These are phyloP conservation scores for Agrotis clavis DNA, from an alignment of 2,888 invertebrate species.

Conservation along the genomic window DNA sequence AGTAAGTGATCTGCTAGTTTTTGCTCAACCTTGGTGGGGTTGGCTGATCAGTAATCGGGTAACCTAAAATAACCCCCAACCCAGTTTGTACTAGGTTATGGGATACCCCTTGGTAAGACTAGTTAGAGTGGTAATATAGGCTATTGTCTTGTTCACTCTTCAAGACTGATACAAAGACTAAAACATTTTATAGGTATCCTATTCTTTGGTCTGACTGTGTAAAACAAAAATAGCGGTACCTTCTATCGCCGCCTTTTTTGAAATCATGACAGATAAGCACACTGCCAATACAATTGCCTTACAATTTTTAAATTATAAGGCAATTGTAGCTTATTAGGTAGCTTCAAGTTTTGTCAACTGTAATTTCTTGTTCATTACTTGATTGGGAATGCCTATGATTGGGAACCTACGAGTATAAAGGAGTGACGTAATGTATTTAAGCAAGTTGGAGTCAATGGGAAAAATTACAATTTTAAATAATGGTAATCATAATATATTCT, in stretches of 20 bases:
- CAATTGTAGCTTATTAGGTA: neutral
- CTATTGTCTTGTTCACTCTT: neutral
- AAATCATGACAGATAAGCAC: constrained; percentile 1
- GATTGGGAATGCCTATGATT: neutral
- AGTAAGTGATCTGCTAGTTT: too few relatives aligned
- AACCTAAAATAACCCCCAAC: too few relatives aligned
- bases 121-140: neutral
- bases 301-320: neutral
- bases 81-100: too few relatives aligned
- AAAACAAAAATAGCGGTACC: neutral
- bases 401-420: too few relatives aligned
- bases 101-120: too few relatives aligned
- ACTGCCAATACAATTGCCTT: too few relatives aligned
- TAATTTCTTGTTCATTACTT: neutral
- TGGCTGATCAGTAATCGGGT: too few relatives aligned
- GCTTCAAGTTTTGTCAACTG: neutral
- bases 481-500: too few relatives aligned
- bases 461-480: too few relatives aligned
- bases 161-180: neutral
- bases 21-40: too few relatives aligned
- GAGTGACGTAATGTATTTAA: neutral
- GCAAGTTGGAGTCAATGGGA: neutral
- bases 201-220: neutral
- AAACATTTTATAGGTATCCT: neutral
- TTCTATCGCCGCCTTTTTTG: neutral